phyloP scores from a whole-genome alignment of 2,888 invertebrate species.

The Eupithecia dodoneata region DNA sequence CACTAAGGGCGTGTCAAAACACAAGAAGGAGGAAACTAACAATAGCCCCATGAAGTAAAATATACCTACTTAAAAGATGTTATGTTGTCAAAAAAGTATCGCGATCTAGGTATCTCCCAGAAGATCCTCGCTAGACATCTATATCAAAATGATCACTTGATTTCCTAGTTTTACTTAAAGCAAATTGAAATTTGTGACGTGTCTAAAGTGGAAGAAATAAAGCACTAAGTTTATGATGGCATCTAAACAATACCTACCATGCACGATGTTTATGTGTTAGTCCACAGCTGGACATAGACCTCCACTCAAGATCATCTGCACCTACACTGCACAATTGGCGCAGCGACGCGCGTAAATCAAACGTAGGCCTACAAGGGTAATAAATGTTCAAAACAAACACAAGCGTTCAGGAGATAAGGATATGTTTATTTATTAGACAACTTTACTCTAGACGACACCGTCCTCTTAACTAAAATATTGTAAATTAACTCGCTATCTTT shows the following conservation, averaged over 20 bases:
- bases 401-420: conserved; percentile 74
- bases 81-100: neutral
- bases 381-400: conserved; percentile 22
- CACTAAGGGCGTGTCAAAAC: conserved; percentile 86
- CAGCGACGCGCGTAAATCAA: too few species aligned
- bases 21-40: conserved; percentile 60
- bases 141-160: too few species aligned
- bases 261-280: too few species aligned
- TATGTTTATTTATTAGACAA: conserved; percentile 84
- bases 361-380: neutral
- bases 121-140: neutral
- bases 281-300: too few species aligned
- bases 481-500: conserved; percentile 79
- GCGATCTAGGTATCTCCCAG: neutral
- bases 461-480: conserved; percentile 64
- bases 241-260: too few species aligned
- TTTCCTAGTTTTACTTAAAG: too few species aligned
- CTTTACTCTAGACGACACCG: conserved; percentile 70
- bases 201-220: too few species aligned
- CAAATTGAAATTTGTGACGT: too few species aligned
- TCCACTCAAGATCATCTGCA: too few species aligned
- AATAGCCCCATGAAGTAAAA: conserved; percentile 11
- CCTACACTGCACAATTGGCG: too few species aligned
- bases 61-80: too few species aligned
- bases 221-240: too few species aligned